Conservation (phyloP, 2,888 invertebrate genomes). For the Sesia bembeciformis region DNA sequence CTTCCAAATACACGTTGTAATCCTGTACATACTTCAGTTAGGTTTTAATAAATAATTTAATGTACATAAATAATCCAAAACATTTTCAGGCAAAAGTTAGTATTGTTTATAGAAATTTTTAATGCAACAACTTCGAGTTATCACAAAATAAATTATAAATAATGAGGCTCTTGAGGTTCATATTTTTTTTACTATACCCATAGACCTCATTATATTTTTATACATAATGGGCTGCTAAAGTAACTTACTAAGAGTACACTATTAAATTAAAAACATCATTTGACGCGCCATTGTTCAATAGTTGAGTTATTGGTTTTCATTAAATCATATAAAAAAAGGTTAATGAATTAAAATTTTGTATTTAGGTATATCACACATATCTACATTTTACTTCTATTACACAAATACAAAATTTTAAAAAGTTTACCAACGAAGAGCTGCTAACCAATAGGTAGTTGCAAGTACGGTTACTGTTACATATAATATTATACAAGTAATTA, state of each 20-base stretch:
- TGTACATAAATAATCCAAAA: conserved; percentile 27
- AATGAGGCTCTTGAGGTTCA: conserved; percentile 56
- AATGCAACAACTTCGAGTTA: conserved; percentile 68
- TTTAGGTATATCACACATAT: conserved; percentile 68
- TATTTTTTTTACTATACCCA: background rate
- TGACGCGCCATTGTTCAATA: conserved; percentile 55
- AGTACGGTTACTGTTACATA: conserved; percentile 67
- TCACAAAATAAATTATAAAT: conserved; percentile 69
- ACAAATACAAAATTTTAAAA: conserved; percentile 76
- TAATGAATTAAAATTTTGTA: conserved; percentile 73
- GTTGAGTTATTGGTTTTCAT: conserved; percentile 60
- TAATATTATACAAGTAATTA: conserved; percentile 74
- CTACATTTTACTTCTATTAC: conserved; percentile 74
- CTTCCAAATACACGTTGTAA: no score
- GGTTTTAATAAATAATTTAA: no score
- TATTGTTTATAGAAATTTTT: conserved; percentile 68
- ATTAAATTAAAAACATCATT: conserved; percentile 65
- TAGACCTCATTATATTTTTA: conserved; percentile 32
- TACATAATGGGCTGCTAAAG: conserved; percentile 54
- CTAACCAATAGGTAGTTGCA: conserved; percentile 70
- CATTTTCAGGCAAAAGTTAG: conserved; percentile 66
- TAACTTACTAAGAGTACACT: conserved; percentile 32
- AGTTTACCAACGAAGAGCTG: conserved; percentile 69
- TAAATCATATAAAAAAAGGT: conserved; percentile 66
- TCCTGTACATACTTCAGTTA: no score